Evolutionary conservation across 1,140 invertebrate genomes (phyloP).

Genomic region (Zaprionus nigranus): DNA sequence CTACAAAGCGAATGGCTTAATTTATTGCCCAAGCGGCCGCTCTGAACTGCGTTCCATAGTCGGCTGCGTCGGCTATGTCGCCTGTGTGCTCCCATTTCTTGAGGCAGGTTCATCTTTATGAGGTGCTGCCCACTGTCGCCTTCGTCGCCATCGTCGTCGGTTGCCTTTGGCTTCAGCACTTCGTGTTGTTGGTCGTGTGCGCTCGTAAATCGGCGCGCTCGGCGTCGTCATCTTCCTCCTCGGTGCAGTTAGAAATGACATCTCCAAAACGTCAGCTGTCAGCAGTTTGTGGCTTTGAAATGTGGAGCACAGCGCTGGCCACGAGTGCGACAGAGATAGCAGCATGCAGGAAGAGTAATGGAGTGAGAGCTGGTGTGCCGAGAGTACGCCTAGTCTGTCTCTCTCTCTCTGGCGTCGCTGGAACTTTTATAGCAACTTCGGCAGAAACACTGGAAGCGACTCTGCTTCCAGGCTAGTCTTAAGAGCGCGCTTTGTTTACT

Average conservation of each 20-base stretch:
- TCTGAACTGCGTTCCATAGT: too few relatives aligned
- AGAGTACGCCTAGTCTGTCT: background rate
- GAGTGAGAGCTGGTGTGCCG: background rate
- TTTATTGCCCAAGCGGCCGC: slow-evolving; percentile 38
- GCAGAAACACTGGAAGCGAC: slow-evolving; percentile 34
- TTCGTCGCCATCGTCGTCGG: slow-evolving; percentile 1
- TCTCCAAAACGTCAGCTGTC: slow-evolving; percentile 66
- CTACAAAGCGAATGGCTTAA: slow-evolving; percentile 16
- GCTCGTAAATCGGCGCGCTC: slow-evolving; percentile 51
- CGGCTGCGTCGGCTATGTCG: background rate
- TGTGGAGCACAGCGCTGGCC: slow-evolving; percentile 46
- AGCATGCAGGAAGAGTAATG: background rate
- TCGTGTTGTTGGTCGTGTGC: slow-evolving; percentile 26
- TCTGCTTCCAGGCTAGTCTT: slow-evolving; percentile 9
- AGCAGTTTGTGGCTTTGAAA: slow-evolving; percentile 66
- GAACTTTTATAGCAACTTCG: slow-evolving; percentile 55
- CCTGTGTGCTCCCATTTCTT: slow-evolving; percentile 28
- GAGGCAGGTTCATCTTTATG: slow-evolving; percentile 47
- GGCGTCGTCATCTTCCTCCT: slow-evolving; percentile 21
- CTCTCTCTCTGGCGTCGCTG: slow-evolving; percentile 3
- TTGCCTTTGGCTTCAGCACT: slow-evolving; percentile 45
- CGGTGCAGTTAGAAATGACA: slow-evolving; percentile 51
- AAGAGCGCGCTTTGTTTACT: slow-evolving; percentile 63
- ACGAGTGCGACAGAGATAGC: slow-evolving; percentile 8
- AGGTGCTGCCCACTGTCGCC: slow-evolving; percentile 9